phyloP scores from a whole-genome alignment of 2,888 invertebrate species.

The Matsumyia berberina region DNA sequence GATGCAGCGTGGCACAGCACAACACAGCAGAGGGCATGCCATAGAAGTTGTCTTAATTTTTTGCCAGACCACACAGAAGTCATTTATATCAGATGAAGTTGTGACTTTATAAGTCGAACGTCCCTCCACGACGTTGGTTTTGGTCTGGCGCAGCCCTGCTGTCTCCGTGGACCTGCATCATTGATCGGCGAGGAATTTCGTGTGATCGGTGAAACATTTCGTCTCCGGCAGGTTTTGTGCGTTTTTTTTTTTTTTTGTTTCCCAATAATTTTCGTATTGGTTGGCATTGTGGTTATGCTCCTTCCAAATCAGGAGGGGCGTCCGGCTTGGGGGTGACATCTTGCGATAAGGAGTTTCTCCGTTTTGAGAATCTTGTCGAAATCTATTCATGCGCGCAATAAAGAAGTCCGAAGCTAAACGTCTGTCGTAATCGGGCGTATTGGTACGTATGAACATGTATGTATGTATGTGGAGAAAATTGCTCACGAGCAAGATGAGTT shows the following conservation, averaged over 20 bases:
- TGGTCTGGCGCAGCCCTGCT: conserved; percentile 66
- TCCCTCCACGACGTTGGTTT: conserved; percentile 55
- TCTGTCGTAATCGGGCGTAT: conserved; percentile 70
- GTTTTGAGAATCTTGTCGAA: conserved; percentile 70
- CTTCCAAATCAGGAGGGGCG: conserved; percentile 15
- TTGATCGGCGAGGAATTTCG: conserved; percentile 69
- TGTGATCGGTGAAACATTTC: conserved; percentile 72
- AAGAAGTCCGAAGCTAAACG: conserved; percentile 69
- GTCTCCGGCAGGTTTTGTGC: conserved; percentile 70
- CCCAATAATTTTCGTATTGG: conserved; percentile 65
- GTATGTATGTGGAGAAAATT: conserved; percentile 60
- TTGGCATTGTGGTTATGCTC: conserved; percentile 28
- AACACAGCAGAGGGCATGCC: conserved; percentile 58
- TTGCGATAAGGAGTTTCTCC: conserved; percentile 74
- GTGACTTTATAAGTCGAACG: conserved; percentile 74
- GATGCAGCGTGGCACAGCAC: conserved; percentile 16
- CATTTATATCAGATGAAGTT: conserved; percentile 77
- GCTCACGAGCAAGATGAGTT: conserved; percentile 60
- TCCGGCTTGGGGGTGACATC: conserved; percentile 69
- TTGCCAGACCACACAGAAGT: conserved; percentile 78
- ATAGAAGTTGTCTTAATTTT: conserved; percentile 78
- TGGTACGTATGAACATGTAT: no score
- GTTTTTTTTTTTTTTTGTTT: conserved; percentile 33
- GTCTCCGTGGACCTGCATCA: conserved; percentile 70
- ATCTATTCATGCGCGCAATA: conserved; percentile 68